These are phyloP conservation scores for Mormyrus lacerda DNA, from an alignment of 2,113 vertebrate species.

Conservation along the genomic window DNA sequence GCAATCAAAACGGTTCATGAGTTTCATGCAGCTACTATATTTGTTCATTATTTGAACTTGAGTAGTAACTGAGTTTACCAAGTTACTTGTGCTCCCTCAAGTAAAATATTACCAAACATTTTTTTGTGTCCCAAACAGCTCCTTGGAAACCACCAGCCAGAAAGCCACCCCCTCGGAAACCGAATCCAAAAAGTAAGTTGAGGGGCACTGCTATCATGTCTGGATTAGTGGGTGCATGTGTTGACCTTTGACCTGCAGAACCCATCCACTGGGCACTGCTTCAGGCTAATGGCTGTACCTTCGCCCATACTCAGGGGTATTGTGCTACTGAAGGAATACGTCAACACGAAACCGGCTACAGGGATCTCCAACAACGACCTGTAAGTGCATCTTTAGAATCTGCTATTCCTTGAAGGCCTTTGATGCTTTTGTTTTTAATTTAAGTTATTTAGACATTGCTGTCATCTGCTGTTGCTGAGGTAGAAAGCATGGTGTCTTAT, in stretches of 20 bases:
- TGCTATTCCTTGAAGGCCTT: background rate
- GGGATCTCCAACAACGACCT: constrained; percentile 27
- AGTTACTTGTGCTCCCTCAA: background rate
- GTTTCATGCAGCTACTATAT: background rate
- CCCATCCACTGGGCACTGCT: background rate
- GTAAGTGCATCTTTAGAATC: constrained; percentile 37
- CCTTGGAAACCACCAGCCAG: constrained; percentile 16
- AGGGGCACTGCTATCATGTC: background rate
- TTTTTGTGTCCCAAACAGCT: constrained; percentile 19
- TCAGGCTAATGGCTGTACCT: background rate
- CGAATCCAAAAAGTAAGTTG: constrained; percentile 56
- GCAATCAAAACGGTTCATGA: background rate
- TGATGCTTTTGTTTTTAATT: background rate
- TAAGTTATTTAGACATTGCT: background rate
- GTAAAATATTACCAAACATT: background rate
- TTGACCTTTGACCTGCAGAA: background rate
- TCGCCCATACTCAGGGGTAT: constrained; percentile 51
- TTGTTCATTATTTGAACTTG: background rate
- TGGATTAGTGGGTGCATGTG: background rate
- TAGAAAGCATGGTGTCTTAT: background rate
- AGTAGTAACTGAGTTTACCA: background rate
- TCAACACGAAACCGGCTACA: constrained; percentile 52
- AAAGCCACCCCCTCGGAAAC: constrained; percentile 39
- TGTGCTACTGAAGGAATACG: constrained; percentile 76
- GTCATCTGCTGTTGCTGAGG: background rate